Evolutionary conservation across 2,113 vertebrate species (phyloP), one percentile per base, ranked within the genome.

Genomic region (Setophaga coronata): DNA sequence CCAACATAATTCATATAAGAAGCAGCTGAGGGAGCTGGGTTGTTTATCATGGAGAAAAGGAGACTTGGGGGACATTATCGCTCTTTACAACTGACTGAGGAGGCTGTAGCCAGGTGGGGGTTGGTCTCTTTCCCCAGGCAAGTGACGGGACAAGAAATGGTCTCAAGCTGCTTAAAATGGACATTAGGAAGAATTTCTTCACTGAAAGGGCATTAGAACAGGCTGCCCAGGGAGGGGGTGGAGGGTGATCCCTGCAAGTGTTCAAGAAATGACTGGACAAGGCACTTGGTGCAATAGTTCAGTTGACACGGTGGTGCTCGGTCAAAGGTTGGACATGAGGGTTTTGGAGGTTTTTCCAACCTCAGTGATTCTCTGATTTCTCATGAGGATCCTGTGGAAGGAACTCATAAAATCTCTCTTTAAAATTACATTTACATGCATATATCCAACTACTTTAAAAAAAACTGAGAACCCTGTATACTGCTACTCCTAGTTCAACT

Each of bases 181-280:
- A 38, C 16, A n/a, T 58, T n/a, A 45, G 7, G 15, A 81, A 36
- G 26, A 51, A 89, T 20, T 57, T 74, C 18, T 73, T 58, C 23
- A 66, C 28, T 74, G 23, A 67, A 67, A 40, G 53, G 45, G n/a
- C 16, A 40, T 15, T 53, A 54, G 38, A 82, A 53, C 0, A 1
- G 24, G 23, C 9, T 67, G 23, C 19, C 13, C 19, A n/a, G 69
- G 45, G 19, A 51, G 23, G 3, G 4, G 6, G 13, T 20, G 19
- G 16, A 66, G n/a, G 48, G 14, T 50, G 48, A 74, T 9, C 28
- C 10, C 60, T 33, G 36, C 7, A 73, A 58, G 33, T 11, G 21
- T 16, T 33, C 3, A 58, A 66, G 45, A 58, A 89, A 66, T 0
- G 0, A 53, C 19, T 60, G 38, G 33, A 47, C 0, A 0, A 21